A percentile compares a stretch with the other conserved stretches of the same genome.
Conservation (phyloP, 35 echinoderm and acorn worm genomes). For the Stichopus chloronotus region DNA sequence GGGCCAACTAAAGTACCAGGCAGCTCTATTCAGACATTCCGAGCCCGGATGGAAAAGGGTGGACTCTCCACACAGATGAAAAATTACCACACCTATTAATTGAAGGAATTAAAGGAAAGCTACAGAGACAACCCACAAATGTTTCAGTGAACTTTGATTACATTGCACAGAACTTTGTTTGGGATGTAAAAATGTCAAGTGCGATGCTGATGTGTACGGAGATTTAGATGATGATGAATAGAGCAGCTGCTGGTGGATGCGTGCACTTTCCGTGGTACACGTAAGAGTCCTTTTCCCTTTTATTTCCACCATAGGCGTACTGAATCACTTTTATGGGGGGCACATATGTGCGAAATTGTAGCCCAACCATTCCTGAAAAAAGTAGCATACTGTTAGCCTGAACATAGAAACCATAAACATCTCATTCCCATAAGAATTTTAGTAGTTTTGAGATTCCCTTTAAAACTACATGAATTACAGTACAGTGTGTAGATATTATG, state of each 20-base stretch:
- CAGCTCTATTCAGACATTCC: slow-evolving; percentile 53
- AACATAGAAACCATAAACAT: not conserved
- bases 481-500: not conserved
- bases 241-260: not conserved
- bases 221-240: slow-evolving; percentile 33
- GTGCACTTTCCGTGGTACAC: not conserved
- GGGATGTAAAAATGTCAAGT: not conserved
- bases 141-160: slow-evolving; percentile 59
- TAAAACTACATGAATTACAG: slow-evolving; percentile 6
- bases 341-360: not conserved
- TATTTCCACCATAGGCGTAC: not conserved
- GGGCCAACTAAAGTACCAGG: slow-evolving; percentile 71
- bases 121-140: slow-evolving; percentile 41
- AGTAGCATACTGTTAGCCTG: not conserved
- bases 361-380: not conserved
- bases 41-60: slow-evolving; percentile 56
- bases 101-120: too few relatives aligned
- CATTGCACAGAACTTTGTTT: slow-evolving; percentile 71
- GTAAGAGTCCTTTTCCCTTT: not conserved
- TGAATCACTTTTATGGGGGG: not conserved
- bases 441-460: not conserved
- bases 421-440: not conserved
- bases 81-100: slow-evolving; percentile 24
- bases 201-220: not conserved
- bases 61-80: slow-evolving; percentile 49